These are phyloP conservation scores for Scarus forsteni DNA, from an alignment of 2,797 vertebrate genomes.

Conservation along the genomic window DNA sequence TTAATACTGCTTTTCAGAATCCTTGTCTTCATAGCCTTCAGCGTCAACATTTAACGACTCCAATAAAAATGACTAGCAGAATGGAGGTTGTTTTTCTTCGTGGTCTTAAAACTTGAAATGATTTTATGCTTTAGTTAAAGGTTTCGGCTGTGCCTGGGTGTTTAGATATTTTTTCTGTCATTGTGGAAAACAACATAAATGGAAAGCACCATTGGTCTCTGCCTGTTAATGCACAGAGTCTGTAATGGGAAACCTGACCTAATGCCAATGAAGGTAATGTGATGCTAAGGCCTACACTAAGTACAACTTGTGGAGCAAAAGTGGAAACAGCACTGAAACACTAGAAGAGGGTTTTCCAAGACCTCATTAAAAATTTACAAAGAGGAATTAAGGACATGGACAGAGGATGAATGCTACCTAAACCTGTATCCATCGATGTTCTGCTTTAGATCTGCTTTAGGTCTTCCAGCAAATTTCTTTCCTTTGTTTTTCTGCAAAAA, in stretches of 20 bases:
- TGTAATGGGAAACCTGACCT: background rate
- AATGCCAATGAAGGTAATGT: background rate
- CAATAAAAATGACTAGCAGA: background rate
- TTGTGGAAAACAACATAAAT: background rate
- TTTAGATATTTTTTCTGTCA: background rate
- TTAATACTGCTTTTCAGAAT: background rate
- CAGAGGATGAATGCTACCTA: background rate
- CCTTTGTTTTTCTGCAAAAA: too few relatives aligned
- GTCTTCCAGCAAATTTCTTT: too few relatives aligned
- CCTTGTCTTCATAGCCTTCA: background rate
- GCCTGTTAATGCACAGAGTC: background rate
- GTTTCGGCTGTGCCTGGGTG: background rate
- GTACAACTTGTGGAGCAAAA: background rate
- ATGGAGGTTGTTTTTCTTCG: background rate
- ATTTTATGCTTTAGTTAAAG: background rate
- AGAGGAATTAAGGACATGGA: background rate
- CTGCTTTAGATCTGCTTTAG: too few relatives aligned
- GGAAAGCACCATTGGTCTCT: background rate
- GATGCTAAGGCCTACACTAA: background rate
- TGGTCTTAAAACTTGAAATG: background rate
- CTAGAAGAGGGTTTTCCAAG: conserved; percentile 3
- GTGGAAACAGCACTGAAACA: background rate
- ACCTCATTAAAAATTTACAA: conserved; percentile 36
- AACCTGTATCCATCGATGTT: background rate
- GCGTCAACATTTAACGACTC: background rate